Conservation (phyloP, 2,888 invertebrate species). For the Perizoma flavofasciatum region DNA sequence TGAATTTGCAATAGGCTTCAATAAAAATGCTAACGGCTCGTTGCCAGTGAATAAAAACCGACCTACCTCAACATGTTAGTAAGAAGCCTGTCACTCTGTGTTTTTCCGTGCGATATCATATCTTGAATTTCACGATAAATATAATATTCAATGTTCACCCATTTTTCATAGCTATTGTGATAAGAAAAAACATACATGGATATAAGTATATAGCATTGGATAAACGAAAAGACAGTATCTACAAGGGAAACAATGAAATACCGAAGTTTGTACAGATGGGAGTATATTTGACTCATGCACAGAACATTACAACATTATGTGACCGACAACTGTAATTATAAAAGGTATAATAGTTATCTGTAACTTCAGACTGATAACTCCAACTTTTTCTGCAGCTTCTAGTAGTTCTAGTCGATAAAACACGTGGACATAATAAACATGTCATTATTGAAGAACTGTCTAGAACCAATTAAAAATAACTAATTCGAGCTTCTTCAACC, state of each 20-base stretch:
- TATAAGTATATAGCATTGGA: no score
- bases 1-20: constrained; percentile 40
- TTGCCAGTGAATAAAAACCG: constrained; percentile 40
- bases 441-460: background rate
- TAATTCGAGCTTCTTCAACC: constrained; percentile 1
- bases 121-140: constrained; percentile 35
- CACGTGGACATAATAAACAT: background rate
- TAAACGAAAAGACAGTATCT: constrained; percentile 31
- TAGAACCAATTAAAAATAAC: constrained; percentile 1
- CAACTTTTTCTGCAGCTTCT: background rate
- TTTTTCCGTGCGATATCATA: constrained; percentile 64
- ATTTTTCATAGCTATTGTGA: constrained; percentile 24
- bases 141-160: constrained; percentile 25
- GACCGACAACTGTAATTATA: no score
- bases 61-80: constrained; percentile 66
- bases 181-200: background rate
- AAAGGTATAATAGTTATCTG: background rate
- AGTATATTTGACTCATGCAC: constrained; percentile 28
- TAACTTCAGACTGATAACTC: background rate
- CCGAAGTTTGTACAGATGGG: constrained; percentile 42
- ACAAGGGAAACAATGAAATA: constrained; percentile 32
- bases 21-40: constrained; percentile 41
- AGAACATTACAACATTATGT: background rate
- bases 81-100: constrained; percentile 45
- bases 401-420: background rate